These are phyloP conservation scores for Ips nitidus DNA, from an alignment of 1,140 invertebrate species.

Conservation along the genomic window DNA sequence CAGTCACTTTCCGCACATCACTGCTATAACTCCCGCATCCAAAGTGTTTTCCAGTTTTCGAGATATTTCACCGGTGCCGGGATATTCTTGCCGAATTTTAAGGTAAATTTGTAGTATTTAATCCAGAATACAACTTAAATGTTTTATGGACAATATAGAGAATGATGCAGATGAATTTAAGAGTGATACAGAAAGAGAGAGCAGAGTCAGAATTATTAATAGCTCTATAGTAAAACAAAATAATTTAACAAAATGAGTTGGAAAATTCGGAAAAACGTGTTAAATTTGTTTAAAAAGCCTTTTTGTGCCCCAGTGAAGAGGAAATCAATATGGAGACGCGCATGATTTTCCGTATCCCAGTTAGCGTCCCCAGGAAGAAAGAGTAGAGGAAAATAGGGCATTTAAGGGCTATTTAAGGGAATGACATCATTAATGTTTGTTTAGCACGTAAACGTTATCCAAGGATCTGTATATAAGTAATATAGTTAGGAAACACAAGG, in stretches of 20 bases:
- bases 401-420: background rate
- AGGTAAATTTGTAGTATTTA: slow-evolving; percentile 3
- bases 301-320: background rate
- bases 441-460: background rate
- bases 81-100: background rate
- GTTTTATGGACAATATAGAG: background rate
- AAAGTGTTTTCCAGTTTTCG: background rate
- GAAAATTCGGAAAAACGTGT: background rate
- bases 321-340: slow-evolving; percentile 6
- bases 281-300: background rate
- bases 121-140: background rate
- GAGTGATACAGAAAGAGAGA: background rate
- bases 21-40: background rate
- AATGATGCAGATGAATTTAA: background rate
- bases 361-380: slow-evolving; percentile 9
- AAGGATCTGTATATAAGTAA: background rate
- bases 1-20: slow-evolving; percentile 3
- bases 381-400: slow-evolving; percentile 8
- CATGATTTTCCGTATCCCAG: slow-evolving; percentile 6
- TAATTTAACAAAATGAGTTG: background rate
- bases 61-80: background rate
- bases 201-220: background rate
- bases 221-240: background rate
- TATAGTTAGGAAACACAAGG: background rate
- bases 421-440: slow-evolving; percentile 6